Base-by-base conservation (phyloP, 2,888 invertebrate genomes). In the Flexamia atlantica region DNA sequence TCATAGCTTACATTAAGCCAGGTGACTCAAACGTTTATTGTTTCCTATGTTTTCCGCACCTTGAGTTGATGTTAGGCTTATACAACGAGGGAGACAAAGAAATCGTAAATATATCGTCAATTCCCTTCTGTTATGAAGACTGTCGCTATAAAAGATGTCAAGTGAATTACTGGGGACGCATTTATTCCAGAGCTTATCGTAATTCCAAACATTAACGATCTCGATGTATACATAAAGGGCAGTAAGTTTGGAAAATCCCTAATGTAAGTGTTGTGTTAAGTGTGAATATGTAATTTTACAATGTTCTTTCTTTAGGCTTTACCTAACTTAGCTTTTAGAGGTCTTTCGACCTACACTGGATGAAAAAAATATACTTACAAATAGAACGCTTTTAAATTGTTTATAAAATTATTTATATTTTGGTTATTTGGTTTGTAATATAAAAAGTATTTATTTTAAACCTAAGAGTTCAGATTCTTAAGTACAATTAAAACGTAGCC, bases 71-170 rank as follows among this genome's bases (percentile, higher is more conserved):
- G 64, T 64, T 64, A 64, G 64, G 28, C 28, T 64, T 64, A 64
- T 64, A 28, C 10, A 7, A 64, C 1, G 7, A 20, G 64, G 28
- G 64, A 64, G 64, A 64, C 64, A 64, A 64, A 64, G 64, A 64
- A 64, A 64, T 64, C 64, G 64, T 64, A 64, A 64, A 64, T 28
- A 64, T 64, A 30, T 12, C 64, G 5, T 10, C 30, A 64, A 64
- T 30, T 28, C 64, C 17, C 28, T 64, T 20, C 20, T 28, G 64
- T 64, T 64, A 64, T 64, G 64, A 64, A 28, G 64, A 64, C 64
- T 53, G 53, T 64, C 64, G 64, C 30, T 30, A 30, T 64, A 64
- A 64, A 64, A 64, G 64, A 64, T 64, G 64, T 64, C 64, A 64
- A 64, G 64, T 64, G 64, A 64, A 64, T 64, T 64, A 30, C 64